Evolutionary conservation across 2,888 invertebrate species (phyloP), one percentile per base, ranked within the genome.

Genomic region (Odontocerum albicorne): DNA sequence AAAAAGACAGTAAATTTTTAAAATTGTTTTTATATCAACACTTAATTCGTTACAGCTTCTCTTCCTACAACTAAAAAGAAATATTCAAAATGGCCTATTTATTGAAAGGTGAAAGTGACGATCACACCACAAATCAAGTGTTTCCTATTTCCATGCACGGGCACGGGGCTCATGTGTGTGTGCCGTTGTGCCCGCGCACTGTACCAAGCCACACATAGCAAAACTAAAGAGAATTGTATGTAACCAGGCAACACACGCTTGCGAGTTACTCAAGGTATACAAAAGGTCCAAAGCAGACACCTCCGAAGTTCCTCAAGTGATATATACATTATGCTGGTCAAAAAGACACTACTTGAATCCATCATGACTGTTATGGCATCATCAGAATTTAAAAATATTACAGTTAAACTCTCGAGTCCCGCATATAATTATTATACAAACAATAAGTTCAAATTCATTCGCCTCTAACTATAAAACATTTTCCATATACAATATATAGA

Each of bases 1-100:
- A 33, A 47, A 47, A 47, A 47, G 20, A 21, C 20, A 12, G 7
- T 45, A 22, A 54, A 40, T 43, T 56, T 61, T 61, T 61, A 55
- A 61, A 58, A 53, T 60, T 58, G 57, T 58, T 61, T 61, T 61
- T 61, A 61, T 61, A 61, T 61, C 60, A 61, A 61, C 60, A 61
- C 60, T 61, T 61, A 61, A 55, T 55, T 57, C 49, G 44, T 46
- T 58, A 61, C 60, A 61, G 60, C 60, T 55, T 61, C 50, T 57
- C 55, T 43, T 57, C 58, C 60, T 58, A 61, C 57, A 55, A 55
- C 57, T 58, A 58, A 61, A 61, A 61, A 55, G 60, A 61, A 61
- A 58, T 58, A 53, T 58, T 56, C 17, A 53, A 58, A 52, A 49
- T 60, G 58, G 60, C 60, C 57, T 58, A 55, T 51, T 57, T 52